Evolutionary conservation across 2,113 vertebrate species (phyloP).

Genomic region (Mesitornis unicolor): DNA sequence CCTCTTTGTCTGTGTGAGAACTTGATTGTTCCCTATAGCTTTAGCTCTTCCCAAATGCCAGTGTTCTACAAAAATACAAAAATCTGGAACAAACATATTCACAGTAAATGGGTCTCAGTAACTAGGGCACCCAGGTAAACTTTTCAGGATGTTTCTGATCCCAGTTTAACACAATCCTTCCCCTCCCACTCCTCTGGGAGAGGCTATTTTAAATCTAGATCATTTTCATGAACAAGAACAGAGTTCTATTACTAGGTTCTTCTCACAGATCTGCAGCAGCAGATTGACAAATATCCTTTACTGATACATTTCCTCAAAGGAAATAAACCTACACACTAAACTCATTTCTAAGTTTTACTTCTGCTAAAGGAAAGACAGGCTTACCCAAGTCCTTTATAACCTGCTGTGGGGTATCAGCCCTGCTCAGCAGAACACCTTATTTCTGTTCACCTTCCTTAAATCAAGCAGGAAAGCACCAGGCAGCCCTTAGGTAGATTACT

Average conservation of each 20-base stretch:
- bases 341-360: not conserved
- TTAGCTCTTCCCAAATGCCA: not conserved
- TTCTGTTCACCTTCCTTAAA: not conserved
- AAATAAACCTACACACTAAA: not conserved
- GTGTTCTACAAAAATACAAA: not conserved
- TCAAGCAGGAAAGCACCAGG: not conserved
- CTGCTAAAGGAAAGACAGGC: not conserved
- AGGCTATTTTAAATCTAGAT: constrained; percentile 48
- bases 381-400: not conserved
- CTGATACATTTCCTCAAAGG: not conserved
- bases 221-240: not conserved
- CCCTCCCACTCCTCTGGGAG: not conserved
- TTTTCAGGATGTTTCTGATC: not conserved
- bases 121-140: not conserved
- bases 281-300: not conserved
- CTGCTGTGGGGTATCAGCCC: not conserved
- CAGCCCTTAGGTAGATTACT: not conserved
- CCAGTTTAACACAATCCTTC: not conserved
- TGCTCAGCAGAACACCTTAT: not conserved
- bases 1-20: not conserved
- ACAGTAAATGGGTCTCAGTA: not conserved
- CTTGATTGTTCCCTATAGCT: not conserved
- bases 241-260: not conserved
- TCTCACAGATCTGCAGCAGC: not conserved
- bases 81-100: not conserved